Percentiles rank a stretch among this genome's conserved stretches.
These are phyloP conservation scores for Clavelina lepadiformis DNA, from an alignment of 23 tunicate genomes.

Conservation along the genomic window DNA sequence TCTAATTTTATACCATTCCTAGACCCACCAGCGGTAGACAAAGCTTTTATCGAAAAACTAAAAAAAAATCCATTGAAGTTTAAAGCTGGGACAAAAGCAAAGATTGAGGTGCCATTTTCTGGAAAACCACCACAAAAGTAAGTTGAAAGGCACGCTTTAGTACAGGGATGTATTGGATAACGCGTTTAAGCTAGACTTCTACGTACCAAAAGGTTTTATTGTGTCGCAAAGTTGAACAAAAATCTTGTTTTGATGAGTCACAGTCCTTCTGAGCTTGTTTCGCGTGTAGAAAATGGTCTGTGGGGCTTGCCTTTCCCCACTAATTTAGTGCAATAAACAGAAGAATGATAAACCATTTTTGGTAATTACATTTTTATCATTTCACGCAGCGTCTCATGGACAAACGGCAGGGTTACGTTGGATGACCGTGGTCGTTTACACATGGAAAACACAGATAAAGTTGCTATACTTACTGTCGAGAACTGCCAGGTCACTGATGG, in stretches of 20 bases:
- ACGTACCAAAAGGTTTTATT: too few relatives aligned
- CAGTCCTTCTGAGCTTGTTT: too few relatives aligned
- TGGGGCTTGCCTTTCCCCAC: too few relatives aligned
- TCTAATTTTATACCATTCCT: background rate
- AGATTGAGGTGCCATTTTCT: constrained; percentile 63
- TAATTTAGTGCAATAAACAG: too few relatives aligned
- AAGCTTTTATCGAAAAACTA: constrained; percentile 52
- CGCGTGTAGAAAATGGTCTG: too few relatives aligned
- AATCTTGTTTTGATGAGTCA: too few relatives aligned
- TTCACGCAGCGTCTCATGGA: constrained; percentile 60
- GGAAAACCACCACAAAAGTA: constrained; percentile 67
- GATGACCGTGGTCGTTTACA: constrained; percentile 69
- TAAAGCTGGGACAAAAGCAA: constrained; percentile 84
- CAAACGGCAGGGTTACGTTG: constrained; percentile 82
- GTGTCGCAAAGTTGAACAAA: too few relatives aligned
- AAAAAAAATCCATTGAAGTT: constrained; percentile 80
- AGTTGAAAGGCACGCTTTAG: too few relatives aligned
- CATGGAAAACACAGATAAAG: constrained; percentile 53
- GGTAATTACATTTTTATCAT: too few relatives aligned
- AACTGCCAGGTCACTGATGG: constrained; percentile 52
- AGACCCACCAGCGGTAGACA: constrained; percentile 91
- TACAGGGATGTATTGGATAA: too few relatives aligned
- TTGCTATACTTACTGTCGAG: constrained; percentile 58
- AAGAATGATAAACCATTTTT: too few relatives aligned
- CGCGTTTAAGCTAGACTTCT: too few relatives aligned